A percentile compares a stretch with the other conserved stretches of the same genome.
Conservation (phyloP, 2,113 vertebrate genomes). For the Uria lomvia region DNA sequence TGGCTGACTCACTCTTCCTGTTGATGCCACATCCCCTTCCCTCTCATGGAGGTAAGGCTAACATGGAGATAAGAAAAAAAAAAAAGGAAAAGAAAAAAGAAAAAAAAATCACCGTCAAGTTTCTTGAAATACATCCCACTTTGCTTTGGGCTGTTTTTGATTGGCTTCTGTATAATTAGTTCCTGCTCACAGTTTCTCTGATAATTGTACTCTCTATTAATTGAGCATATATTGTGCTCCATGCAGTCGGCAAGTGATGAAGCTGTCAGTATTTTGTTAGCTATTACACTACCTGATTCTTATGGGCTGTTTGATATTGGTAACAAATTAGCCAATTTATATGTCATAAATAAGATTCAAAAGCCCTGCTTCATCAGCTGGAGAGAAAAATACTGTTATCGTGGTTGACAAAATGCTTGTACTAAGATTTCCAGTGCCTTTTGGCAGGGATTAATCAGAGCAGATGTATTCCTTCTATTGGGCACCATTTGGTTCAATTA, state of each 20-base stretch:
- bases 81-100: not conserved
- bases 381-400: constrained; percentile 34
- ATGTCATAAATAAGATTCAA: constrained; percentile 46
- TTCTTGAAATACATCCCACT: not conserved
- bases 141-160: constrained; percentile 43
- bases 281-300: constrained; percentile 17
- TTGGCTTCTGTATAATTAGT: constrained; percentile 50
- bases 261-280: constrained; percentile 47
- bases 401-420: constrained; percentile 38
- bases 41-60: not conserved
- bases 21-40: not conserved
- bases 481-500: constrained; percentile 61
- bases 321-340: constrained; percentile 47
- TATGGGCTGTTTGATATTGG: constrained; percentile 41
- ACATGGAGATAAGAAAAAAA: fast-evolving
- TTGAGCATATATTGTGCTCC: constrained; percentile 30
- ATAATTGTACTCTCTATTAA: constrained; percentile 42
- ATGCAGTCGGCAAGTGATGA: constrained; percentile 36
- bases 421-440: constrained; percentile 36
- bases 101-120: not conserved
- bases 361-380: constrained; percentile 34
- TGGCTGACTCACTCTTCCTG: not conserved
- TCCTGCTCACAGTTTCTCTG: constrained; percentile 33
- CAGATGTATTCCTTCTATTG: constrained; percentile 60
- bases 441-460: constrained; percentile 56